Evolutionary conservation across 2,113 vertebrate species (phyloP).

Genomic region (Notothenia rossii): DNA sequence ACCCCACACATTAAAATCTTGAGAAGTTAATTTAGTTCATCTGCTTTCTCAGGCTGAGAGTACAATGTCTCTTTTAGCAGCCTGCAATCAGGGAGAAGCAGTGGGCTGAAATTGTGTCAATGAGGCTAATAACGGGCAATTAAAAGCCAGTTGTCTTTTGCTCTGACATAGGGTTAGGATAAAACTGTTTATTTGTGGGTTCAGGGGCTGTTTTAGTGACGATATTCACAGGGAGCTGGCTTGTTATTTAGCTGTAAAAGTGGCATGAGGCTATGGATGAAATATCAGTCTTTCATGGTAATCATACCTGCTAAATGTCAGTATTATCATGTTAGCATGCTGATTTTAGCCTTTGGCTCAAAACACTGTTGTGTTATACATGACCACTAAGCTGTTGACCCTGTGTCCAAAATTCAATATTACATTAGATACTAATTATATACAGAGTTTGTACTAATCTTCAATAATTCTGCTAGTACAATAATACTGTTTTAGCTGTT

Average conservation of each 20-base stretch:
- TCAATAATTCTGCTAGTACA: not conserved
- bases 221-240: not conserved
- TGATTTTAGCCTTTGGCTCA: not conserved
- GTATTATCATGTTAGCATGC: not conserved
- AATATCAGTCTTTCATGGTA: too few relatives aligned
- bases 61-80: slow-evolving; percentile 51
- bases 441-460: not conserved
- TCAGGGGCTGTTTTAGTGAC: not conserved
- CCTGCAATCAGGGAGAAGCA: slow-evolving; percentile 66
- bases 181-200: slow-evolving; percentile 16
- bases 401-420: not conserved
- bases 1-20: slow-evolving; percentile 39
- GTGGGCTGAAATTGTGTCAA: slow-evolving; percentile 78
- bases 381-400: not conserved
- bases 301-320: not conserved
- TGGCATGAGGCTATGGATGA: too few relatives aligned
- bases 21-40: slow-evolving; percentile 36
- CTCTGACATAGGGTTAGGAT: slow-evolving; percentile 29
- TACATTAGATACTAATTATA: not conserved
- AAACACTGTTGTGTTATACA: not conserved
- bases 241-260: not conserved
- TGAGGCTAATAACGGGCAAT: slow-evolving; percentile 89
- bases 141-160: slow-evolving; percentile 82
- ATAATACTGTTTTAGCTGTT: not conserved
- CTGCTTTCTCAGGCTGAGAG: slow-evolving; percentile 30